Evolutionary conservation across 2,888 invertebrate genomes (phyloP).

Genomic region (Drosophila planitibia): DNA sequence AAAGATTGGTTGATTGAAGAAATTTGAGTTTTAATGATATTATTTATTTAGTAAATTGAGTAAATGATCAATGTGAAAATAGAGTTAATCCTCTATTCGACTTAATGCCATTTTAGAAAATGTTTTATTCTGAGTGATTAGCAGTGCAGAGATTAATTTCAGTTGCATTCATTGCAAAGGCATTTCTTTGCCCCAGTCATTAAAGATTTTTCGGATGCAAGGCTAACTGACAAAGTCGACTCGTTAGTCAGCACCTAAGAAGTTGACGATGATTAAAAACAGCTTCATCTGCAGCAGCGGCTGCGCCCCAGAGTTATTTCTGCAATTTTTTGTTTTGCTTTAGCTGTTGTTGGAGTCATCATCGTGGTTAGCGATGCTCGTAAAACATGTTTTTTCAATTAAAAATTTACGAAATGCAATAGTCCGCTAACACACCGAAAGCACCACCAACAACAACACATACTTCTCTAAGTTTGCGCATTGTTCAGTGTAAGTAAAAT

Average conservation of each 20-base stretch:
- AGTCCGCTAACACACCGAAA: slow-evolving; percentile 43
- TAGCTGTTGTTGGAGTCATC: slow-evolving; percentile 49
- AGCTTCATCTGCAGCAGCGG: slow-evolving; percentile 66
- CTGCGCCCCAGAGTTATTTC: slow-evolving; percentile 63
- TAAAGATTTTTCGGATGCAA: slow-evolving; percentile 49
- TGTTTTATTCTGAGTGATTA: slow-evolving; percentile 31
- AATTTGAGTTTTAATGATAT: neutral
- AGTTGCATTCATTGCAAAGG: slow-evolving; percentile 54
- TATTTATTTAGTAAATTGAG: neutral
- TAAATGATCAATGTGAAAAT: slow-evolving; percentile 11
- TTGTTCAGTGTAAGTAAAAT: slow-evolving; percentile 41
- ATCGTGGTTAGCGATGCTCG: slow-evolving; percentile 79
- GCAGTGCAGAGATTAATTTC: slow-evolving; percentile 45
- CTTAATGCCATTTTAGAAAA: slow-evolving; percentile 14
- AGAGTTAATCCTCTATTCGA: slow-evolving; percentile 15
- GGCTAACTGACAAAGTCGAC: slow-evolving; percentile 54
- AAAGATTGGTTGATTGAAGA: neutral
- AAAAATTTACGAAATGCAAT: slow-evolving; percentile 79
- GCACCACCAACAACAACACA: slow-evolving; percentile 32
- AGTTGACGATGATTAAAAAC: slow-evolving; percentile 72
- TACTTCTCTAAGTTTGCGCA: slow-evolving; percentile 43
- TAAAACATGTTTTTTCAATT: slow-evolving; percentile 84
- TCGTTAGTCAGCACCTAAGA: slow-evolving; percentile 65
- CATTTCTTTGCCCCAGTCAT: slow-evolving; percentile 47
- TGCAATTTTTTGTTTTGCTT: slow-evolving; percentile 19